A percentile compares a stretch with the other conserved stretches of the same genome.
These are phyloP conservation scores for Tychaedon coryphoeus DNA, from an alignment of 2,113 vertebrate species.

Conservation along the genomic window DNA sequence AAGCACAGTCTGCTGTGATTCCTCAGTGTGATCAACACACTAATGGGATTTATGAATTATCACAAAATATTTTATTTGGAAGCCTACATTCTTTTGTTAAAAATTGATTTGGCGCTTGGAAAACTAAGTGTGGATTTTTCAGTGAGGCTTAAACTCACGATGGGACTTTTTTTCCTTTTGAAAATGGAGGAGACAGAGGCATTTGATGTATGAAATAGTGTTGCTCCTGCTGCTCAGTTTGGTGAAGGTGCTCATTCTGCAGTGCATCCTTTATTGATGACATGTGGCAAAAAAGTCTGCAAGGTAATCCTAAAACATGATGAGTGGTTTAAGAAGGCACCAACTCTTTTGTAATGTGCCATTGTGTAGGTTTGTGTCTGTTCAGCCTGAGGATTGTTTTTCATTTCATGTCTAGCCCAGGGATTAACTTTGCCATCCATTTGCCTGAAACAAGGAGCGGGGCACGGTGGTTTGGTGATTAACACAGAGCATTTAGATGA, in stretches of 20 bases:
- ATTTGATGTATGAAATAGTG: not conserved
- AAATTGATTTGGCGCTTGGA: not conserved
- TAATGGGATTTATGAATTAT: not conserved
- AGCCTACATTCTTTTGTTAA: not conserved
- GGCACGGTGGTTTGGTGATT: not conserved
- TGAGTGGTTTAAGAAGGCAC: not conserved
- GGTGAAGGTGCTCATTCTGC: not conserved
- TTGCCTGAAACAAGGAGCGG: not conserved
- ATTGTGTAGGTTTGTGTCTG: not conserved
- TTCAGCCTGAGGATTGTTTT: not conserved
- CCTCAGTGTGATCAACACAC: not conserved
- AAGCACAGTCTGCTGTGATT: not conserved
- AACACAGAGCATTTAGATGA: not conserved
- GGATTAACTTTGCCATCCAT: not conserved
- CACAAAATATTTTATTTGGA: not conserved
- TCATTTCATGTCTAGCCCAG: not conserved
- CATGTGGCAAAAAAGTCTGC: not conserved
- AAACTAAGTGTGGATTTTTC: not conserved
- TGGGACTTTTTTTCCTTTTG: not conserved
- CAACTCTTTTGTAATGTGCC: not conserved
- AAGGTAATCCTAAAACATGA: not conserved
- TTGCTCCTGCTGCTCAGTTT: not conserved
- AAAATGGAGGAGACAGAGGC: not conserved
- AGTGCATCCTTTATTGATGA: not conserved
- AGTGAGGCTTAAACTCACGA: not conserved